Evolutionary conservation across 2,888 invertebrate genomes (phyloP), one percentile per base, ranked within the genome.

Genomic region (Arrhopalites spinosus): DNA sequence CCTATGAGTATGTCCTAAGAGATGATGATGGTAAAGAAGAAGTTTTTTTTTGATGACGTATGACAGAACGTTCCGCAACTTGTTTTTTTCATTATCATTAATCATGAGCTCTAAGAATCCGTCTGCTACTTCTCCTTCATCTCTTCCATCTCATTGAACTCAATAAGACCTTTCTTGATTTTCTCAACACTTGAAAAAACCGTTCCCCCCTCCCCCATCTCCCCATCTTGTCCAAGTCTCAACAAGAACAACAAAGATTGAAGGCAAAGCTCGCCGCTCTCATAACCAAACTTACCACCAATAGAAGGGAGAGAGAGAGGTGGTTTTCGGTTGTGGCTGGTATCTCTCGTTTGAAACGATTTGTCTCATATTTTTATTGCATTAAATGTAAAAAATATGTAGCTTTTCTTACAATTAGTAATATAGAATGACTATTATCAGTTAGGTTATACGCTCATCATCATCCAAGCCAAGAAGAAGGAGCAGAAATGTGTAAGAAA

Each of bases 1-100:
- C n/a, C n/a, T n/a, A n/a, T n/a, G n/a, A n/a, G n/a, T n/a, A n/a
- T n/a, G n/a, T n/a, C n/a, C n/a, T n/a, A n/a, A 53, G 53, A 53
- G 17, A 20, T 59, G 11, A 5, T 5, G 53, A 17, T 36, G 36
- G 36, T 3, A 11, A 11, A 11, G 11, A 11, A 11, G 11, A 11
- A 36, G 36, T 36, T 3, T 36, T 3, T 36, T 36, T 36, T 11
- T 36, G 36, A 3, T 36, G 36, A 36, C 36, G 36, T 36, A 36
- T 20, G 20, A 23, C 23, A 59, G 23, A 59, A 59, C 20, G 20
- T 8, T 20, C 20, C 23, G 59, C 25, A 59, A 59, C 59, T 59
- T 45, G 67, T 68, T 74, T 74, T n/a, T n/a, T 74, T 67, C 74
- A 74, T 74, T 59, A 74, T 74, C 74, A 74, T 74, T 47, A 74